phyloP scores from a whole-genome alignment of 2,113 vertebrate species.

The Potamarius usumacintae region DNA sequence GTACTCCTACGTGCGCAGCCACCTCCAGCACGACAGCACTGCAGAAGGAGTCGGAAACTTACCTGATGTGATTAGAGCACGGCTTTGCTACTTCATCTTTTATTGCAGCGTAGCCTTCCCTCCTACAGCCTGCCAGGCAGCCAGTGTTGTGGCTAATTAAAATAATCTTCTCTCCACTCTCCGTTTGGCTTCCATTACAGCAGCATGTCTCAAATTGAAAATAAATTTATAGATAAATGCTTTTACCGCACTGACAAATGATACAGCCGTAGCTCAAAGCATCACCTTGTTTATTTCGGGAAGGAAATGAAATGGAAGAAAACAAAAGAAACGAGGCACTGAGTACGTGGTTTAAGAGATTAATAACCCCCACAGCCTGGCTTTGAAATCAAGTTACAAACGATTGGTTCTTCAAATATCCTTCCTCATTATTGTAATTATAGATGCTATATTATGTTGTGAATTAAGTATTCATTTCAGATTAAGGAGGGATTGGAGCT shows the following conservation, averaged over 20 bases:
- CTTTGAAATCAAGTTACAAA: slow-evolving; percentile 67
- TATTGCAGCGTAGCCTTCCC: slow-evolving; percentile 65
- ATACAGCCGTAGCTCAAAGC: slow-evolving; percentile 70
- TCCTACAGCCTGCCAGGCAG: slow-evolving; percentile 69
- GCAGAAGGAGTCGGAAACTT: slow-evolving; percentile 15
- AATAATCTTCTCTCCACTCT: slow-evolving; percentile 76
- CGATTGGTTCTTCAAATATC: slow-evolving; percentile 65
- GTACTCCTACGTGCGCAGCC: slow-evolving; percentile 10
- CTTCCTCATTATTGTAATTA: slow-evolving; percentile 72
- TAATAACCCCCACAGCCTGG: slow-evolving; percentile 64
- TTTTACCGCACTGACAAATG: slow-evolving; percentile 71
- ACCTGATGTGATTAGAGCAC: slow-evolving; percentile 19
- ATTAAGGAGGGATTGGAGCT: slow-evolving; percentile 71
- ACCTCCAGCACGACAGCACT: slow-evolving; percentile 9
- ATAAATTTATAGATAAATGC: slow-evolving; percentile 78
- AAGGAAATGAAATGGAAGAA: slow-evolving; percentile 56
- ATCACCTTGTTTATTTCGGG: slow-evolving; percentile 74
- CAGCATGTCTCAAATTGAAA: slow-evolving; percentile 77
- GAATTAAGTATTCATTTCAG: slow-evolving; percentile 69
- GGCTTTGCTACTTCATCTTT: slow-evolving; percentile 30
- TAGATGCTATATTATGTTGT: slow-evolving; percentile 70
- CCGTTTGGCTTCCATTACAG: slow-evolving; percentile 74
- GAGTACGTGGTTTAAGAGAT: slow-evolving; percentile 66
- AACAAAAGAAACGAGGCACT: slow-evolving; percentile 63
- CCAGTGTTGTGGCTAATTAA: slow-evolving; percentile 69